Conservation (phyloP, 2,113 vertebrate species). For the Sinocyclocheilus grahami region DNA sequence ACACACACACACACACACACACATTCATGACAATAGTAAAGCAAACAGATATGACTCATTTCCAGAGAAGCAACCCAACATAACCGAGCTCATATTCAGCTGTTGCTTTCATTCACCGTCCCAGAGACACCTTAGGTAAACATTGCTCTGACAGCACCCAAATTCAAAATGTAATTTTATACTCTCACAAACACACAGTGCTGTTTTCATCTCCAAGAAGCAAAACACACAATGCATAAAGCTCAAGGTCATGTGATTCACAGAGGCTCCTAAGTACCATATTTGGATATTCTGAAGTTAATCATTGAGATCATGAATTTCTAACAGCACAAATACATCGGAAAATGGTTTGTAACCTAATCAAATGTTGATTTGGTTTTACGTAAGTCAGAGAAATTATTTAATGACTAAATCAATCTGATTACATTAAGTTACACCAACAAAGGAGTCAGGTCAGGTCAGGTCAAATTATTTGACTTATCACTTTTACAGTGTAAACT, state of each 20-base stretch:
- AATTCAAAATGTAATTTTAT: constrained; percentile 33
- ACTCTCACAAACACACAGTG: not conserved
- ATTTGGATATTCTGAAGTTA: constrained; percentile 1
- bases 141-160: not conserved
- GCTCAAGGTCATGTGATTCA: constrained; percentile 20
- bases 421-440: not conserved
- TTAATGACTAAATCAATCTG: not conserved
- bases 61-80: not conserved
- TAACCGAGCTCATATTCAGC: constrained; percentile 26
- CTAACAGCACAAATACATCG: not conserved
- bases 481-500: not conserved
- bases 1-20: not conserved
- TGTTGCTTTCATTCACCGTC: not conserved
- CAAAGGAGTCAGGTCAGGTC: not conserved
- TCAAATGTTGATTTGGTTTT: not conserved
- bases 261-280: not conserved
- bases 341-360: not conserved
- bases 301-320: not conserved
- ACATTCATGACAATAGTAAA: constrained; percentile 26
- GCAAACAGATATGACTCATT: constrained; percentile 38
- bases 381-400: not conserved
- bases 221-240: not conserved
- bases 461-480: not conserved
- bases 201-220: not conserved
- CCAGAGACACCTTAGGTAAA: constrained; percentile 32